Percentiles rank a stretch among this genome's conserved stretches.
Conservation (phyloP, 2,797 vertebrate genomes). For the Anableps anableps region DNA sequence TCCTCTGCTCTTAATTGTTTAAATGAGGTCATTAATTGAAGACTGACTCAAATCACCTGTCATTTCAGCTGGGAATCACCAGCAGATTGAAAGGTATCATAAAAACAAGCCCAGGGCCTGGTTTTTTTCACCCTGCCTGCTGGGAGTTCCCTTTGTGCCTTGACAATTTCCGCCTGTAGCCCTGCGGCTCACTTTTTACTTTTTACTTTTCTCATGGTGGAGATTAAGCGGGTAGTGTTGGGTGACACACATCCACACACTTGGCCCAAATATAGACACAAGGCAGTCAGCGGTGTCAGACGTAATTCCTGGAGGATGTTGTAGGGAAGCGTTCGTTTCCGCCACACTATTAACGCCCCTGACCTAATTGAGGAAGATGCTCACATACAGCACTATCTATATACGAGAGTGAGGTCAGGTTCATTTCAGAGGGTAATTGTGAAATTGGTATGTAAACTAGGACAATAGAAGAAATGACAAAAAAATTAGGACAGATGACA, state of each 20-base stretch:
- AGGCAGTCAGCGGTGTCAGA: conserved; percentile 77
- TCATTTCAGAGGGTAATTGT: conserved; percentile 79
- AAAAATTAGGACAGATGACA: conserved; percentile 71
- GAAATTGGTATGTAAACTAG: conserved; percentile 73
- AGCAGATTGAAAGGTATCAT: conserved; percentile 84
- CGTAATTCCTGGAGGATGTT: conserved; percentile 78
- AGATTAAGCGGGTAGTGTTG: conserved; percentile 68
- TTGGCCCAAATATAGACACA: conserved; percentile 82
- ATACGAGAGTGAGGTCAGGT: conserved; percentile 74
- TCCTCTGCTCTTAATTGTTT: conserved; percentile 82
- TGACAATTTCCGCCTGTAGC: conserved; percentile 75
- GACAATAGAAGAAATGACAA: conserved; percentile 73
- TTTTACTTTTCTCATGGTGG: conserved; percentile 49
- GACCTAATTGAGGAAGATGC: conserved; percentile 80
- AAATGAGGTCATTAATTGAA: conserved; percentile 84
- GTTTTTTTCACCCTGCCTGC: conserved; percentile 62
- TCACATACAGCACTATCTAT: conserved; percentile 56
- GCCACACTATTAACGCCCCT: conserved; percentile 76
- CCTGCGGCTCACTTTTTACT: conserved; percentile 70
- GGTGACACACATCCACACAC: conserved; percentile 80
- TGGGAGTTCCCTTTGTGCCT: conserved; percentile 76
- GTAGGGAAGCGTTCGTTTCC: conserved; percentile 69
- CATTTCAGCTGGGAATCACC: conserved; percentile 79
- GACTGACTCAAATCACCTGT: conserved; percentile 83
- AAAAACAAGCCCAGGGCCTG: conserved; percentile 77